Conservation (phyloP, 2,888 invertebrate genomes). For the Salpingus planirostris region DNA sequence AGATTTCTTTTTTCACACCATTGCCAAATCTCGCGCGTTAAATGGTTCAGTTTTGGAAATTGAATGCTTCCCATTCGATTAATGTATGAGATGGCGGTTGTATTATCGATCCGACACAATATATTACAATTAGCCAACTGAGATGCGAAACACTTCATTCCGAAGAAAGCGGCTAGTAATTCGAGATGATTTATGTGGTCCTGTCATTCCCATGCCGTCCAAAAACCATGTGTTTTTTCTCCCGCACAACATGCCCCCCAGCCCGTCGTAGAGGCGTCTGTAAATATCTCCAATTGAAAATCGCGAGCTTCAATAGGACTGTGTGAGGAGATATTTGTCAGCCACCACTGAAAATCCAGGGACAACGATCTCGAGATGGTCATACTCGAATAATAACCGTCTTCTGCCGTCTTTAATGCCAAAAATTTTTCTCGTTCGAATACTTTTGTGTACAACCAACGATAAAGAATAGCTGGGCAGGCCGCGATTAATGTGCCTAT, state of each 20-base stretch:
- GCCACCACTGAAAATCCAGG: constrained; percentile 5
- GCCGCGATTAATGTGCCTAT: too few relatives aligned
- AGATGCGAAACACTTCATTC: too few relatives aligned
- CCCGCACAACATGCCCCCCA: constrained; percentile 3
- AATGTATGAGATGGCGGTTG: constrained; percentile 16
- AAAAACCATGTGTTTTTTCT: constrained; percentile 1
- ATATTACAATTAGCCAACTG: too few relatives aligned
- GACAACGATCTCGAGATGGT: too few relatives aligned
- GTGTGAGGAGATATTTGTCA: neutral
- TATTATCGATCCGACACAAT: too few relatives aligned
- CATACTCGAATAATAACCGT: too few relatives aligned
- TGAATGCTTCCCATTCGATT: constrained; percentile 10
- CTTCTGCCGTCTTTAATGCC: too few relatives aligned
- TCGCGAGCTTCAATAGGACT: neutral
- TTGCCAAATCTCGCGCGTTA: neutral
- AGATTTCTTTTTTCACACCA: neutral
- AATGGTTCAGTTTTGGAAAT: neutral
- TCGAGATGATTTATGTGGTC: constrained; percentile 6
- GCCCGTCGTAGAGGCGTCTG: constrained; percentile 3
- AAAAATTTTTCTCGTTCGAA: too few relatives aligned
- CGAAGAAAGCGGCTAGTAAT: constrained; percentile 2
- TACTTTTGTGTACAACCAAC: too few relatives aligned
- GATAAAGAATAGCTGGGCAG: too few relatives aligned
- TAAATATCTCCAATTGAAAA: constrained; percentile 3
- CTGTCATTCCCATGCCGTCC: neutral